These are phyloP conservation scores for Anticlea derivata DNA, from an alignment of 2,888 invertebrate genomes.

Conservation along the genomic window DNA sequence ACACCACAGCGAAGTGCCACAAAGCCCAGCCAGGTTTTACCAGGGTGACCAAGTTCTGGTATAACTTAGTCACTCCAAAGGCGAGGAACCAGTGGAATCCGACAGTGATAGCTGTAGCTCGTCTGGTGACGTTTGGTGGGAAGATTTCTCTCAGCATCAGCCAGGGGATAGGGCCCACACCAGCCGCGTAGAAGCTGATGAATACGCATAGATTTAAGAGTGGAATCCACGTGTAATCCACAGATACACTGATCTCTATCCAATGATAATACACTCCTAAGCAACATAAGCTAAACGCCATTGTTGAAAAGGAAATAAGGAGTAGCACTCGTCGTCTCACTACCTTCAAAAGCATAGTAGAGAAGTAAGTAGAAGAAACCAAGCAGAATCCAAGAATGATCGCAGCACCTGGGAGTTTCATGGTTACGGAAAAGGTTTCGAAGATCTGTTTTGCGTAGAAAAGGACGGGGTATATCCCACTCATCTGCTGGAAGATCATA, in stretches of 20 bases:
- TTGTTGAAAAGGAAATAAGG: conserved; percentile 82
- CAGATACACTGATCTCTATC: conserved; percentile 49
- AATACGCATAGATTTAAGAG: conserved; percentile 81
- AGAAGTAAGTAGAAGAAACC: conserved; percentile 82
- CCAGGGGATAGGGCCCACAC: conserved; percentile 90
- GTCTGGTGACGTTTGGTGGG: conserved; percentile 84
- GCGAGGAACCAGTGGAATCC: conserved; percentile 88
- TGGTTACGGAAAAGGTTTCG: conserved; percentile 65
- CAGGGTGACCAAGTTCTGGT: conserved; percentile 81
- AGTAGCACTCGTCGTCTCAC: conserved; percentile 86
- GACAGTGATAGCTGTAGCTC: conserved; percentile 87
- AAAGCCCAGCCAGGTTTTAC: conserved; percentile 86
- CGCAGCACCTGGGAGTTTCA: conserved; percentile 67
- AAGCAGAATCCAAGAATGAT: conserved; percentile 86
- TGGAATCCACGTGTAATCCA: conserved; percentile 79
- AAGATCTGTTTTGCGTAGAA: conserved; percentile 85
- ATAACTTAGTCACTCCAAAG: conserved; percentile 85
- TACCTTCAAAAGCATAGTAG: conserved; percentile 83
- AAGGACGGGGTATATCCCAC: conserved; percentile 85
- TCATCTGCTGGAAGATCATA: conserved; percentile 87
- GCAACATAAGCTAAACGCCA: conserved; percentile 79
- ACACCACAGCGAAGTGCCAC: conserved; percentile 86
- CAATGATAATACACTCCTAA: conserved; percentile 78
- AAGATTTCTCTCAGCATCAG: conserved; percentile 88
- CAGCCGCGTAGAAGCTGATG: conserved; percentile 85